Conservation (phyloP, 2,888 invertebrate genomes). For the Dexiosoma caninum region DNA sequence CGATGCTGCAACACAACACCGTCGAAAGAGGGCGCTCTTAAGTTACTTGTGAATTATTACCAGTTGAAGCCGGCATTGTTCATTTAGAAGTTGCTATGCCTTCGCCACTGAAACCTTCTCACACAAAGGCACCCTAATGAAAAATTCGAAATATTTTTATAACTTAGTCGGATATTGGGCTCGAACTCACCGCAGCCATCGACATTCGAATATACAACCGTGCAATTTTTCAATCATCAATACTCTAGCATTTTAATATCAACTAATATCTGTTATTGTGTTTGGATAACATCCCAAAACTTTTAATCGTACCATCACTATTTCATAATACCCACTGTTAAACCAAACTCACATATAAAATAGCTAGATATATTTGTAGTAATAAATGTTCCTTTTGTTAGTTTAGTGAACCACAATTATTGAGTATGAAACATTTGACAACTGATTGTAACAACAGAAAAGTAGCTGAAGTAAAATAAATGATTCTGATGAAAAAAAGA, state of each 20-base stretch:
- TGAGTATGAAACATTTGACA: slow-evolving; percentile 45
- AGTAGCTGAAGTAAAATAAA: background rate
- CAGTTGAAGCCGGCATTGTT: too few species aligned
- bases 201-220: too few species aligned
- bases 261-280: background rate
- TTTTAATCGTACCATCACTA: background rate
- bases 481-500: background rate
- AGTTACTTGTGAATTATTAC: too few species aligned
- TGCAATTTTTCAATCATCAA: too few species aligned
- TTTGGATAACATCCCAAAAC: background rate
- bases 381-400: slow-evolving; percentile 13
- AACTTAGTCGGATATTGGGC: too few species aligned
- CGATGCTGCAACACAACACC: too few species aligned
- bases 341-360: background rate
- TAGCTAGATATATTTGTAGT: background rate
- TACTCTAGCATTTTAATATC: background rate
- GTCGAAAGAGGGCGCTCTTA: too few species aligned
- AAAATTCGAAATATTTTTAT: too few species aligned
- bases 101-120: too few species aligned
- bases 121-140: too few species aligned
- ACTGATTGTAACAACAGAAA: slow-evolving; percentile 12
- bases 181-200: too few species aligned
- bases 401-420: slow-evolving; percentile 45
- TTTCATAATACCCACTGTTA: background rate
- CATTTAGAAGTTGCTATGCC: too few species aligned